These are phyloP conservation scores for Hystrix cristata DNA, from an alignment of 2,113 vertebrate genomes.

Conservation along the genomic window DNA sequence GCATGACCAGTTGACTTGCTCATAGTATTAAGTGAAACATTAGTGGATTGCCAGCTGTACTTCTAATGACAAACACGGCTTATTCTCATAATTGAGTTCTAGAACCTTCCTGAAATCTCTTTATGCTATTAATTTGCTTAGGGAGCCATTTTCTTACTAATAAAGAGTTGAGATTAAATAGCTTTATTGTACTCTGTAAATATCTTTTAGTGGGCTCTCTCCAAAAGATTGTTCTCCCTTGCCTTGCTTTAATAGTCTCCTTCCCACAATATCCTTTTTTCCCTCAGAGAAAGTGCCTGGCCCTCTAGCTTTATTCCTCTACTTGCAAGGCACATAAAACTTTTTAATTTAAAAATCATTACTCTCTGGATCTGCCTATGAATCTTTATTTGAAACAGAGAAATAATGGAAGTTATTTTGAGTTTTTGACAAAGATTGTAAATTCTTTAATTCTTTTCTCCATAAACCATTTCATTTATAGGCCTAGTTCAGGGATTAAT, in stretches of 20 bases:
- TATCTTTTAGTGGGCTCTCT: constrained; percentile 5
- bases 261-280: neutral
- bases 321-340: constrained; percentile 76
- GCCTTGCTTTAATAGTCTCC: constrained; percentile 19
- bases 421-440: constrained; percentile 81
- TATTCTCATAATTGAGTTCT: constrained; percentile 62
- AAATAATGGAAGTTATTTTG: constrained; percentile 73
- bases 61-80: constrained; percentile 64
- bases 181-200: constrained; percentile 60
- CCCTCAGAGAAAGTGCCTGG: constrained; percentile 43
- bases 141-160: constrained; percentile 44
- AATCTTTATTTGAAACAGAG: constrained; percentile 80
- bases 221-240: constrained; percentile 31
- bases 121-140: constrained; percentile 55
- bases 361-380: constrained; percentile 70
- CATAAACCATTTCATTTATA: constrained; percentile 77
- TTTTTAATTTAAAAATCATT: constrained; percentile 82
- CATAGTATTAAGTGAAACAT: neutral
- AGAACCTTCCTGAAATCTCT: constrained; percentile 33
- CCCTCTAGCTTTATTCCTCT: constrained; percentile 66
- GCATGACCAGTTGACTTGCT: neutral
- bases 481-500: constrained; percentile 76
- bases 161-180: constrained; percentile 33
- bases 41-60: constrained; percentile 5
- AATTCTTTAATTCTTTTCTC: constrained; percentile 78